A percentile compares a stretch with the other conserved stretches of the same genome.
phyloP scores from a whole-genome alignment of 2,113 vertebrate genomes.

The Australoheros scitulus region DNA sequence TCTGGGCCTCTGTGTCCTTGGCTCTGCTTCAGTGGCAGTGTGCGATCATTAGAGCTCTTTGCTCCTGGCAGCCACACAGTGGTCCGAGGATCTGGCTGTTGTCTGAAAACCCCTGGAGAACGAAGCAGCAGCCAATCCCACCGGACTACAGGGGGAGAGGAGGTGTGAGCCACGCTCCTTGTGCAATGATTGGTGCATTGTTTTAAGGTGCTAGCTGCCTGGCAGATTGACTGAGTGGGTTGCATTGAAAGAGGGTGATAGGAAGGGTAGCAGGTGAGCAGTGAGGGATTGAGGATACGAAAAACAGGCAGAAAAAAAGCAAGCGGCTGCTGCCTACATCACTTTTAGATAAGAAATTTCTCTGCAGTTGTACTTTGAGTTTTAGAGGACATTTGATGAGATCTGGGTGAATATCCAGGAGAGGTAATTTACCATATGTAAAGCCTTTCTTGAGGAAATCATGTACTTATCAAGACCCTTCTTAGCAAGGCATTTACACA shows the following conservation, averaged over 20 bases:
- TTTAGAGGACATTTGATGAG: conserved; percentile 32
- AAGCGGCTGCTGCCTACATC: conserved; percentile 30
- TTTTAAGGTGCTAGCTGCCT: conserved; percentile 50
- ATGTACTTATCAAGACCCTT: too few relatives aligned
- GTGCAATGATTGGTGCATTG: conserved; percentile 59
- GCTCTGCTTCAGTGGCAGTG: conserved; percentile 52
- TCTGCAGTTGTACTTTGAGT: conserved; percentile 19
- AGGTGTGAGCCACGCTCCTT: conserved; percentile 26
- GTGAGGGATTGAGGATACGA: not conserved
- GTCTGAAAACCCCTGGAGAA: conserved; percentile 45
- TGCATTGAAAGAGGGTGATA: conserved; percentile 32
- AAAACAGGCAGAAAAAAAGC: not conserved
- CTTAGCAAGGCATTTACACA: not conserved
- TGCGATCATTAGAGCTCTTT: conserved; percentile 62
- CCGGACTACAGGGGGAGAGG: conserved; percentile 29
- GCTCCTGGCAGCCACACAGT: conserved; percentile 44
- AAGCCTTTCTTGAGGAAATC: not conserved
- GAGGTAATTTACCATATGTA: not conserved
- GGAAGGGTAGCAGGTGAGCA: conserved; percentile 49
- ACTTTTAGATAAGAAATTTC: conserved; percentile 36
- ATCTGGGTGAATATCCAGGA: conserved; percentile 13
- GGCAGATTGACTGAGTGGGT: conserved; percentile 54
- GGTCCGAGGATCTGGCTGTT: conserved; percentile 47
- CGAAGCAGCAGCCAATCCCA: conserved; percentile 58
- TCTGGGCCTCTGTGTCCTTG: conserved; percentile 44